These are phyloP conservation scores for Pica pica DNA, from an alignment of 2,113 vertebrate genomes.

Conservation along the genomic window DNA sequence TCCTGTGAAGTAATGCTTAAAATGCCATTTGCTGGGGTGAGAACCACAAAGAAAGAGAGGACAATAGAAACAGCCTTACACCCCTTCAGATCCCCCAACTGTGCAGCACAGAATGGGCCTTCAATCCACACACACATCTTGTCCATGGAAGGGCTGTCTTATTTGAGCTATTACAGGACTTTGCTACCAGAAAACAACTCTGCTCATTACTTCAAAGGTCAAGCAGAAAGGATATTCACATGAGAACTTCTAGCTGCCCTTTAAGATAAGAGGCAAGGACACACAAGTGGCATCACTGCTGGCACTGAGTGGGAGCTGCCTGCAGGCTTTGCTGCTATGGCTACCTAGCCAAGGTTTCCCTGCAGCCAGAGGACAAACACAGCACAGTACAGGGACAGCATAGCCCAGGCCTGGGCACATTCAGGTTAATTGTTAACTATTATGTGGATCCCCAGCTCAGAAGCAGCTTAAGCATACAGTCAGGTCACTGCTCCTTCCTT, in stretches of 20 bases:
- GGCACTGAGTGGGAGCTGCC: background rate
- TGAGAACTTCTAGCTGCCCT: background rate
- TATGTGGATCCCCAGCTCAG: background rate
- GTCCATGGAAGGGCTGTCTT: background rate
- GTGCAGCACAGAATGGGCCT: background rate
- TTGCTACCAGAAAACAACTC: background rate
- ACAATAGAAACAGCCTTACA: background rate
- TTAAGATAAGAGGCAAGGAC: background rate
- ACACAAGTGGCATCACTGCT: fast-evolving
- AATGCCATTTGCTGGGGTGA: background rate
- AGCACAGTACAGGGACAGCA: background rate
- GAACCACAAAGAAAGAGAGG: background rate
- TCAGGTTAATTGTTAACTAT: background rate
- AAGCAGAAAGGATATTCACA: background rate
- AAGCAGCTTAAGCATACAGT: background rate
- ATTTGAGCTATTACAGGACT: background rate
- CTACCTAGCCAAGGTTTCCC: background rate
- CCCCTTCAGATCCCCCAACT: background rate
- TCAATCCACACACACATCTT: background rate
- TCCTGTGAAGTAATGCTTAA: background rate
- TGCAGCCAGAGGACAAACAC: background rate
- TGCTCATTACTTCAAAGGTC: background rate
- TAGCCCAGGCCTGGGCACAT: background rate
- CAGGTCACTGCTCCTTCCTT: background rate
- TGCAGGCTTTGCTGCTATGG: background rate